Evolutionary conservation across 2,888 invertebrate species (phyloP).

Genomic region (Chrysodeixis includens): DNA sequence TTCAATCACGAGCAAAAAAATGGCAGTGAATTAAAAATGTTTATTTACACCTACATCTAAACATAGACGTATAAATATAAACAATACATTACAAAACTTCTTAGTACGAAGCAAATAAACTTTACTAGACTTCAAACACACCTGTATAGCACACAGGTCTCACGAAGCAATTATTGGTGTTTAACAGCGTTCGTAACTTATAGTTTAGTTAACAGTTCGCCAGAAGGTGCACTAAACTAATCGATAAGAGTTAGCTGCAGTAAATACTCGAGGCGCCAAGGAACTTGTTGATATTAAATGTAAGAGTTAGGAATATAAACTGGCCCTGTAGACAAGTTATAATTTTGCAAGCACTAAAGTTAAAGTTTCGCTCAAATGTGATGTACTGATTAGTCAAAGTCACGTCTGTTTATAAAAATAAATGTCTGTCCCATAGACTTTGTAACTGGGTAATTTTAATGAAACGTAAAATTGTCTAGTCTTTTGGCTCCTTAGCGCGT

Average conservation of each 20-base stretch:
- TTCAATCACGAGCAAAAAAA: too few species aligned
- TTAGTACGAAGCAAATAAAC: background rate
- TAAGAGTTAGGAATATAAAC: slow-evolving; percentile 7
- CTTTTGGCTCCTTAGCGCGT: too few species aligned
- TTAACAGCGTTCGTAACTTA: slow-evolving; percentile 49
- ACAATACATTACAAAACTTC: background rate
- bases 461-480: too few species aligned
- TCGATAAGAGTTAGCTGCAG: slow-evolving; percentile 37
- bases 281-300: slow-evolving; percentile 21
- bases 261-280: slow-evolving; percentile 18
- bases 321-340: too few species aligned
- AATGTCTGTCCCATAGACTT: too few species aligned
- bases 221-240: slow-evolving; percentile 38
- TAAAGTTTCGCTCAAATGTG: too few species aligned
- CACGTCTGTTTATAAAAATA: too few species aligned
- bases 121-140: background rate
- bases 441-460: too few species aligned
- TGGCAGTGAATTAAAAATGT: too few species aligned
- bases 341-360: too few species aligned
- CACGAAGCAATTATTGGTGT: slow-evolving; percentile 41
- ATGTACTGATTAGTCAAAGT: too few species aligned
- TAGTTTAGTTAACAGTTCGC: slow-evolving; percentile 52
- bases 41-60: background rate
- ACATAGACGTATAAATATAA: background rate
- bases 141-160: background rate